Base-by-base conservation (phyloP, 2,113 vertebrate species). In the Limnothrissa miodon region DNA sequence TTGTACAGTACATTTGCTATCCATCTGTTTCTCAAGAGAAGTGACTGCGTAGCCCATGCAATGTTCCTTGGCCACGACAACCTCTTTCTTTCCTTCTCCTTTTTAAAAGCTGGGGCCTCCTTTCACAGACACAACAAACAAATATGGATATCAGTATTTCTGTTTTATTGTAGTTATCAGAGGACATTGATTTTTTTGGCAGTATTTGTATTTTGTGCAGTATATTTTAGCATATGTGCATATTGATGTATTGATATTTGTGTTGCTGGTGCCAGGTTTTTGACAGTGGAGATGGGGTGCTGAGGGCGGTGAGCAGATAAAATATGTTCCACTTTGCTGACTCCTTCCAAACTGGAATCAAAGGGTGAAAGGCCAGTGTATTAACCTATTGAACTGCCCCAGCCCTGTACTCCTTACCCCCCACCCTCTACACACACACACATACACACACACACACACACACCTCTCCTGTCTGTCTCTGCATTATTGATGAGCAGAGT, bases 361-460 rank as follows among this genome's bases (percentile, higher is more conserved):
- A 92, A 94, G 91, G 93, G 93, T 92, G 92, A 95, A 94, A 94
- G 93, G 94, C 92, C 93, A 94, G 90, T 91, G 92, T 92, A 93
- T 95, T 94, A 94, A 93, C 93, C 94, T 94, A 94, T 94, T 91
- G 94, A 94, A 92, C 90, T 90, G 92, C 89, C 90, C 91, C 87
- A 84, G 81, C 86, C 88, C 88, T 74, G 29, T 74, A 74, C 33
- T 74, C 66, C 13, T 36, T 74, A 11, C 66, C 36, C 33, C 13
- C 66, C 66, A 29, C 66, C 66, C 25, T 15, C 3, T 10, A 36
- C 33, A 36, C 66, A 74, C 29, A 74, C 66, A 74, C 62, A 70
- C 62, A 70, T 25, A 66, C 25, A 66, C n/a, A 66, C n/a, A 66
- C 59, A 66, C 59, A 66, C 59, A 66, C 59, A 66, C 59, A 66